Evolutionary conservation across 2,113 vertebrate species (phyloP), one percentile per base, ranked within the genome.

Genomic region (Delphinapterus leucas): DNA sequence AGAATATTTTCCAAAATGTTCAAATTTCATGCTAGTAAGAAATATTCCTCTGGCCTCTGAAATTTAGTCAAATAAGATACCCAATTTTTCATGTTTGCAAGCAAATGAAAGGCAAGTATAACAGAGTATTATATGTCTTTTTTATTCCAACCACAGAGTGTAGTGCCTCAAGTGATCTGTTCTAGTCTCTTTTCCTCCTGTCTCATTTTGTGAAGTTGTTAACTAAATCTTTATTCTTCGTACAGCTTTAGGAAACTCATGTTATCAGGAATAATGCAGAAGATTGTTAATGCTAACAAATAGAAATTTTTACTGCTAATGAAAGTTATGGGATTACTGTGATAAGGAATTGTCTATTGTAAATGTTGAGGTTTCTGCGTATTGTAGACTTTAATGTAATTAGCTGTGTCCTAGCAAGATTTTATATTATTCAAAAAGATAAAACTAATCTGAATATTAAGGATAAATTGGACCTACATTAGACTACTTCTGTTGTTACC

Each of bases 251-350:
- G 87, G 79, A 90, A 96, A 93, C 76, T 74, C 44, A 58, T 2
- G 53, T 94, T 97, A 65, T 60, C 70, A 90, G 70, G 41, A 96
- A 74, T 73, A 53, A 28, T 26, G 25, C 36, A 95, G 95, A 96
- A 93, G 92, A 90, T 55, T 95, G 53, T 88, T 96, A 36, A 31
- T 96, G 77, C 80, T 98, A 95, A 93, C 47, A 95, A 96, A 87
- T 79, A 90, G 82, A 89, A 85, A 92, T 96, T 91, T 26, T 95
- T 93, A 49, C 76, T 95, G 83, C 70, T 95, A 94, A 96, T 96
- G 96, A 97, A 97, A 97, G 95, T 97, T 95, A 95, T 88, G 77
- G 80, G 70, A 95, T 96, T 86, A 38, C 67, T 73, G 21, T 84
- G 74, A 76, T 95, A 96, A 93, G 36, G 33, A 95, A 96, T 92